Percentiles rank a stretch among this genome's conserved stretches.
phyloP scores from a whole-genome alignment of 2,797 vertebrate species.

The Melanotaenia parkinsoni region DNA sequence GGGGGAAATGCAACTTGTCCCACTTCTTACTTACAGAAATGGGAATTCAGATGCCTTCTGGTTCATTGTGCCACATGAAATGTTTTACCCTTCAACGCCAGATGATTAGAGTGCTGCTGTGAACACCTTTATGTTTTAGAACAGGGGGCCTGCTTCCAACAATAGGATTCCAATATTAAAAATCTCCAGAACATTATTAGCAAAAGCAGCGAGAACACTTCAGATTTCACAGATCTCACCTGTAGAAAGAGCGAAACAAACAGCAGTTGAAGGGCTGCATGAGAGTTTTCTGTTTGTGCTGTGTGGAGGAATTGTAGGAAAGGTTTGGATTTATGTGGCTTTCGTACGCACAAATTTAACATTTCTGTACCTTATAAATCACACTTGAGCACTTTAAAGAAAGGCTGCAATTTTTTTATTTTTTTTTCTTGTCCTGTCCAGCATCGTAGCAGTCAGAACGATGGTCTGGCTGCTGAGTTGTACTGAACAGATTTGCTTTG shows the following conservation, averaged over 20 bases:
- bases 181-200: conserved; percentile 29
- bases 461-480: too few species aligned
- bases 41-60: conserved; percentile 15
- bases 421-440: too few species aligned
- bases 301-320: background rate
- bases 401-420: background rate
- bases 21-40: conserved; percentile 2
- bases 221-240: conserved; percentile 7
- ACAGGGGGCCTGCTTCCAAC: conserved; percentile 33
- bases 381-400: background rate
- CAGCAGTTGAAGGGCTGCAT: conserved; percentile 2
- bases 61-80: conserved; percentile 17
- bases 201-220: conserved; percentile 20
- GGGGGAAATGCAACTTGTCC: conserved; percentile 2
- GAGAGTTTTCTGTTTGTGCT: background rate
- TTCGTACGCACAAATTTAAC: conserved; percentile 1
- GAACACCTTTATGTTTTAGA: conserved; percentile 48
- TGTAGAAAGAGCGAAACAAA: background rate
- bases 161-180: conserved; percentile 39
- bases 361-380: background rate
- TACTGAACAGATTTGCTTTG: too few species aligned
- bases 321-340: background rate
- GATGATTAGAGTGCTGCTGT: conserved; percentile 1
- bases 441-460: too few species aligned
- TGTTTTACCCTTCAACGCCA: conserved; percentile 27